Conservation (phyloP, 35 echinoderm and acorn worm species). For the Lytechinus pictus region DNA sequence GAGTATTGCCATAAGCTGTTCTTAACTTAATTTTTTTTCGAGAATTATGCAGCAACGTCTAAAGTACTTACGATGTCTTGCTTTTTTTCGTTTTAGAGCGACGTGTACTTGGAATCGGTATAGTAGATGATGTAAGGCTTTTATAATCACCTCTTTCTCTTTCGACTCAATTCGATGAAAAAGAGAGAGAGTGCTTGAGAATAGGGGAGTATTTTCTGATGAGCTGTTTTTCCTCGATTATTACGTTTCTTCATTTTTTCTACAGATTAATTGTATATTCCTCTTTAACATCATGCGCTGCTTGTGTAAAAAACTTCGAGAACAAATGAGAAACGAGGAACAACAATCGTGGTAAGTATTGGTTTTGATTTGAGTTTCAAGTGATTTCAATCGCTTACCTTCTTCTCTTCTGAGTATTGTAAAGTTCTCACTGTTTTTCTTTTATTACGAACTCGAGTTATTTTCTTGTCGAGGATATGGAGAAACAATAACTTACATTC, state of each 20-base stretch:
- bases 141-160: not conserved
- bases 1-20: too few species aligned
- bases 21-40: too few species aligned
- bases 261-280: conserved; percentile 92
- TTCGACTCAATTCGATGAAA: too few species aligned
- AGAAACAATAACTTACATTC: too few species aligned
- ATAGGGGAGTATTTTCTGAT: too few species aligned
- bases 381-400: not conserved
- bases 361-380: not conserved
- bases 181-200: too few species aligned
- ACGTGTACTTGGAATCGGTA: not conserved
- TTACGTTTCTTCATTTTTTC: conserved; percentile 16
- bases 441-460: too few species aligned
- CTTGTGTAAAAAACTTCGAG: conserved; percentile 80
- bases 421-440: too few species aligned
- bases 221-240: not conserved
- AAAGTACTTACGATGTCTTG: not conserved
- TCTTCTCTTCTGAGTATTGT: not conserved
- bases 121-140: not conserved
- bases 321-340: conserved; percentile 51
- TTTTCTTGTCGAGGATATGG: too few species aligned
- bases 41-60: too few species aligned
- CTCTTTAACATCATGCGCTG: conserved; percentile 85
- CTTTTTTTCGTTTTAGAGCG: not conserved
- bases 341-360: conserved; percentile 64